Evolutionary conservation across 2,888 invertebrate genomes (phyloP).

Genomic region (Hirtodrosophila duncani): DNA sequence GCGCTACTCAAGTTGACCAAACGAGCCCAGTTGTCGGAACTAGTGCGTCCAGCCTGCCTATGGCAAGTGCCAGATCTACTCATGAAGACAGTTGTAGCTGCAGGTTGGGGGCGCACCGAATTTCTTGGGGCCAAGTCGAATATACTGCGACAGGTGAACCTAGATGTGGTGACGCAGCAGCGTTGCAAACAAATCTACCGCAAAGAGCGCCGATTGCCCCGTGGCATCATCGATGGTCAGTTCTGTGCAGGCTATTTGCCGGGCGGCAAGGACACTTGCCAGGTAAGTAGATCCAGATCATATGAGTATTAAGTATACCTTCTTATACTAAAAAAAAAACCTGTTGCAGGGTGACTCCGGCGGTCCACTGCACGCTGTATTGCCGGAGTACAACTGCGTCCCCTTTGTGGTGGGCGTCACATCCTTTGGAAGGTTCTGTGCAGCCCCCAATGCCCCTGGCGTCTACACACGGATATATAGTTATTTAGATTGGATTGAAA

Average conservation of each 20-base stretch:
- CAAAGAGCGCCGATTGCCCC: conserved; percentile 71
- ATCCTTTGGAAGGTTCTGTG: conserved; percentile 77
- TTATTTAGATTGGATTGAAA: conserved; percentile 77
- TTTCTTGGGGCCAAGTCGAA: conserved; percentile 75
- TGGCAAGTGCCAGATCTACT: conserved; percentile 73
- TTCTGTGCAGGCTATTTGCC: conserved; percentile 78
- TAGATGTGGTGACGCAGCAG: conserved; percentile 70
- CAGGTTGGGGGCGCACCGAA: conserved; percentile 77
- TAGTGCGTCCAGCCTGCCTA: conserved; percentile 76
- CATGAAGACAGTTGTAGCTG: conserved; percentile 65
- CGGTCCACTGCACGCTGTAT: conserved; percentile 75
- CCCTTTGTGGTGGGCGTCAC: conserved; percentile 77
- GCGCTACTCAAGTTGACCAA: conserved; percentile 79
- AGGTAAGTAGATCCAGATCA: too few relatives aligned
- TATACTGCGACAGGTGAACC: conserved; percentile 76
- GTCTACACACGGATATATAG: conserved; percentile 75
- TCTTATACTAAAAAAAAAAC: too few relatives aligned
- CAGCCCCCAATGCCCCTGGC: conserved; percentile 74
- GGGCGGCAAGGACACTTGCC: conserved; percentile 78
- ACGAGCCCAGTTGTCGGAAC: conserved; percentile 58
- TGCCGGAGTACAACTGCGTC: conserved; percentile 75
- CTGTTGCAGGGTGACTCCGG: conserved; percentile 78
- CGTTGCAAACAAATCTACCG: conserved; percentile 70
- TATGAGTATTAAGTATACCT: too few relatives aligned
- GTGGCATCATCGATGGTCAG: conserved; percentile 76